Percentiles rank a stretch among this genome's conserved stretches.
Conservation (phyloP, 2,888 invertebrate genomes). For the Microdon myrmicae region DNA sequence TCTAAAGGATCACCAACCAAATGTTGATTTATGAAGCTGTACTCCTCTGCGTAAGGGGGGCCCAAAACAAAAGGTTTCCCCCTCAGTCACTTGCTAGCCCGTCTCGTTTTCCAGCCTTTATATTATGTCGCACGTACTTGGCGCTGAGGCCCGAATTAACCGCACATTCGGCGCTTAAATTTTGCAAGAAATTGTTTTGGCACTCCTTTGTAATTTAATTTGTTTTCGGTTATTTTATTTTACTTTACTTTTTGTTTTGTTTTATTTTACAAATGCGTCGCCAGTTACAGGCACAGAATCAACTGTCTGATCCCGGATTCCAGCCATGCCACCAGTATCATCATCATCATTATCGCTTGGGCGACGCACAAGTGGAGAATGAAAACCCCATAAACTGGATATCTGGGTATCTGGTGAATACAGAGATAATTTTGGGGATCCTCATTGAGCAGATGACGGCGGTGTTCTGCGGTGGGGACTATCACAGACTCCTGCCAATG, state of each 20-base stretch:
- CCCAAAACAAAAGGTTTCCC: slow-evolving; percentile 2
- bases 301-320: slow-evolving; percentile 5
- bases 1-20: slow-evolving; percentile 22
- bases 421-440: slow-evolving; percentile 16
- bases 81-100: slow-evolving; percentile 20
- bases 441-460: slow-evolving; percentile 15
- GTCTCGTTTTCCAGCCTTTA: not conserved
- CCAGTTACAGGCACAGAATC: not conserved
- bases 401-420: not conserved
- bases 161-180: slow-evolving; percentile 33
- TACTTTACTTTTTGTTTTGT: slow-evolving; percentile 5
- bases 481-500: slow-evolving; percentile 23
- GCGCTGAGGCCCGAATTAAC: slow-evolving; percentile 24
- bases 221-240: slow-evolving; percentile 11
- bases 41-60: slow-evolving; percentile 6
- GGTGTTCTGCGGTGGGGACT: slow-evolving; percentile 14
- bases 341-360: too few species aligned
- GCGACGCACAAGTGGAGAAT: too few species aligned
- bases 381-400: slow-evolving; percentile 1
- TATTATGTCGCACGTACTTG: slow-evolving; percentile 18
- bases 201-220: slow-evolving; percentile 41
- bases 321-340: too few species aligned
- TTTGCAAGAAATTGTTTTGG: slow-evolving; percentile 41
- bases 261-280: not conserved
- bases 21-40: slow-evolving; percentile 37